Evolutionary conservation across 2,888 invertebrate genomes (phyloP).

Genomic region (Dryadula phaetusa): DNA sequence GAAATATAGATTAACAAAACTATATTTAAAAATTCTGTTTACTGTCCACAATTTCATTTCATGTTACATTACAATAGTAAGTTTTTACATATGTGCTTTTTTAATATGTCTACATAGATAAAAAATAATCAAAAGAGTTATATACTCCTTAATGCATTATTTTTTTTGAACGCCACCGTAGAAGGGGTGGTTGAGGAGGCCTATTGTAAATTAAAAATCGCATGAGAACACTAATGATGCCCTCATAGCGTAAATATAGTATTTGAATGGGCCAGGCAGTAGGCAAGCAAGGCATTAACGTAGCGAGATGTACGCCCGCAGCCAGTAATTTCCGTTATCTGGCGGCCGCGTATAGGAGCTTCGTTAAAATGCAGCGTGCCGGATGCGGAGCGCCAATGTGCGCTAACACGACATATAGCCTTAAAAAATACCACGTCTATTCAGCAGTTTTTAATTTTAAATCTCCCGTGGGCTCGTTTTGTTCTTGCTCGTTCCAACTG

Average conservation of each 20-base stretch:
- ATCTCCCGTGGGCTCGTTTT: conserved; percentile 47
- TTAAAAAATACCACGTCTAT: conserved; percentile 51
- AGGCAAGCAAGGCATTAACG: conserved; percentile 43
- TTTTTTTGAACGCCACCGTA: background rate
- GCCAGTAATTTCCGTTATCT: conserved; percentile 56
- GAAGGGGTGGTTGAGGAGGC: conserved; percentile 17
- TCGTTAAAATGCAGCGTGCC: conserved; percentile 52
- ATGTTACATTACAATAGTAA: background rate
- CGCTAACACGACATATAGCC: conserved; percentile 50
- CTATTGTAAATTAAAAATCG: conserved; percentile 43
- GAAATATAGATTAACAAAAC: too few species aligned
- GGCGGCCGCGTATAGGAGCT: conserved; percentile 49
- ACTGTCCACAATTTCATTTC: background rate
- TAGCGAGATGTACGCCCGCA: conserved; percentile 49
- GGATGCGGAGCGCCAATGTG: conserved; percentile 51
- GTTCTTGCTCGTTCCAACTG: conserved; percentile 42
- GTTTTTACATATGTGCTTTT: too few species aligned
- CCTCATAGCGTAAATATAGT: conserved; percentile 52
- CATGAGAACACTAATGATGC: conserved; percentile 47
- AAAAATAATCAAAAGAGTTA: background rate
- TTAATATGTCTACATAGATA: background rate
- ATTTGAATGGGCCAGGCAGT: conserved; percentile 47
- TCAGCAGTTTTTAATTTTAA: conserved; percentile 54
- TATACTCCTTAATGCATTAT: conserved; percentile 26
- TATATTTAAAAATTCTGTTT: conserved; percentile 14